Evolutionary conservation across 2,797 vertebrate genomes (phyloP).

Genomic region (Furcifer pardalis): DNA sequence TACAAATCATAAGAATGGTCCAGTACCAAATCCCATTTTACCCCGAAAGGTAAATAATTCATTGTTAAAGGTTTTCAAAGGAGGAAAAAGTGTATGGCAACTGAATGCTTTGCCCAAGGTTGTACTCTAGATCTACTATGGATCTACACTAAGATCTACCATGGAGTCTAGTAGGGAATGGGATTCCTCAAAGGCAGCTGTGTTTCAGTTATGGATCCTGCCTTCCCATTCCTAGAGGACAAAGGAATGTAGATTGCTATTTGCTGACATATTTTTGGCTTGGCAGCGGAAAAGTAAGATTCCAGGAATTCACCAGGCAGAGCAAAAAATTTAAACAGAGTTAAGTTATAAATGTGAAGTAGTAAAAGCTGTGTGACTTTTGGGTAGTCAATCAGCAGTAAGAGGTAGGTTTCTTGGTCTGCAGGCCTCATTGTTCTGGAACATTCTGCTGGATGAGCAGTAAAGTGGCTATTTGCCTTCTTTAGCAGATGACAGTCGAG

Average conservation of each 20-base stretch:
- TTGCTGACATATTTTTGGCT: constrained; percentile 24
- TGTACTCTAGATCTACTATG: neutral
- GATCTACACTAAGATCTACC: neutral
- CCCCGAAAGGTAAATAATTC: neutral
- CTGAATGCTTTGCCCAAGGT: neutral
- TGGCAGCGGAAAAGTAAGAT: neutral
- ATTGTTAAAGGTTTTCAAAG: neutral
- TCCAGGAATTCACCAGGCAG: neutral
- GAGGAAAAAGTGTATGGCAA: neutral
- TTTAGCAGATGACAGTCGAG: no score
- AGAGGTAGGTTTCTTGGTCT: no score
- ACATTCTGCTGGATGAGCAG: neutral
- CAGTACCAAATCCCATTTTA: neutral
- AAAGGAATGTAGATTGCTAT: constrained; percentile 10
- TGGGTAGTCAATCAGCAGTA: fast-evolving
- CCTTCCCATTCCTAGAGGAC: neutral
- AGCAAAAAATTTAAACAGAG: neutral
- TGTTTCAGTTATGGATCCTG: neutral
- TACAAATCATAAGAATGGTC: neutral
- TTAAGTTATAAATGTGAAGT: neutral
- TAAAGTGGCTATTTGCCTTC: no score
- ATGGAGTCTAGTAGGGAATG: neutral
- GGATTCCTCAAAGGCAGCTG: neutral
- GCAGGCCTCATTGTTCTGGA: neutral
- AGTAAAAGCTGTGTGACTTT: neutral